phyloP scores from a whole-genome alignment of 37 sponge, comb jelly and placozoan species.

The Hexactinellida sp. region DNA sequence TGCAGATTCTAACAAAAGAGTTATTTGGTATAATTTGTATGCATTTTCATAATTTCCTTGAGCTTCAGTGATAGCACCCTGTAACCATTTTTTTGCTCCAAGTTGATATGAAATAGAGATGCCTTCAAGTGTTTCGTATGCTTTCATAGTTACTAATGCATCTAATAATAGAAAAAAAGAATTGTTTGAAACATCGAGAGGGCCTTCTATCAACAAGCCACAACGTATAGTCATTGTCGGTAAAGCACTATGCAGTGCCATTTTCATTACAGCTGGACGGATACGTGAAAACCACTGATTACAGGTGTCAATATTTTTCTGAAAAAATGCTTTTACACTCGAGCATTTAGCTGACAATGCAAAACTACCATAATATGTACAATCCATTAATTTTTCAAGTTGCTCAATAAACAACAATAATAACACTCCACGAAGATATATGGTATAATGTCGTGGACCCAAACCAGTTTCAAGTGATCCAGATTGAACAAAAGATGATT shows the following conservation, averaged over 20 bases:
- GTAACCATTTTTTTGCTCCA: not conserved
- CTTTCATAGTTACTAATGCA: not conserved
- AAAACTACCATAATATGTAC: not conserved
- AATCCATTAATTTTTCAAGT: not conserved
- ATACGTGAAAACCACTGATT: not conserved
- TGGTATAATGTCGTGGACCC: not conserved
- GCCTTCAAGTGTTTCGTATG: not conserved
- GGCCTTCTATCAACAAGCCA: not conserved
- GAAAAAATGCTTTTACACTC: not conserved
- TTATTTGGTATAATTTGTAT: not conserved
- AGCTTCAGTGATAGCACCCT: not conserved
- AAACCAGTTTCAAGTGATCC: not conserved
- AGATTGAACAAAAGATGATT: not conserved
- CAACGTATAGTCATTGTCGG: not conserved
- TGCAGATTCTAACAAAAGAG: not conserved
- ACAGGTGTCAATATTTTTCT: not conserved
- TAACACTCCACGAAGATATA: not conserved
- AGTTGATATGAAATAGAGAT: not conserved
- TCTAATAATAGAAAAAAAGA: not conserved
- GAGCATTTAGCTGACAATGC: not conserved
- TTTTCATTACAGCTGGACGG: not conserved
- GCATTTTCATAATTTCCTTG: not conserved
- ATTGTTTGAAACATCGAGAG: too few relatives aligned
- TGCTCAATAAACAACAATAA: not conserved
- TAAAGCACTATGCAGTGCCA: not conserved